Percentiles rank a stretch among this genome's conserved stretches.
Evolutionary conservation across 2,888 invertebrate species (phyloP).

Genomic region (Lepetodrilus schrolli): DNA sequence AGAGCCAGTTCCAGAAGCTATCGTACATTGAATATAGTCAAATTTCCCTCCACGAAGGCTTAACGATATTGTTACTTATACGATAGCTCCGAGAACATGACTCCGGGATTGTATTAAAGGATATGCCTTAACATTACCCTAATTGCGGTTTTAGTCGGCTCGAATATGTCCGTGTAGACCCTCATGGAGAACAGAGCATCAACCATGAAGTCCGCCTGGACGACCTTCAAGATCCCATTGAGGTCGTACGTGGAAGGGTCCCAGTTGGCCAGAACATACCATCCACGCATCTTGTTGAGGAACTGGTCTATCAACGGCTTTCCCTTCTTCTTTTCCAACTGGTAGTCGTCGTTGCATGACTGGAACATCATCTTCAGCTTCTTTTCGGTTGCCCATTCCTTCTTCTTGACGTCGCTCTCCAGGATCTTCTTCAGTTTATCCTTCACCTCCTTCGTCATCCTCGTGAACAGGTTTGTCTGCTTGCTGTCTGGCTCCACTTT

Average conservation of each 20-base stretch:
- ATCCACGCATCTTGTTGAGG: conserved; percentile 57
- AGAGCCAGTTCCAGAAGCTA: no score
- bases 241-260: conserved; percentile 51
- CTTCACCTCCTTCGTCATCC: conserved; percentile 54
- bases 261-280: conserved; percentile 60
- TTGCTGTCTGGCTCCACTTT: conserved; percentile 47
- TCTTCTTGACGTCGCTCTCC: conserved; percentile 41
- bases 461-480: conserved; percentile 46
- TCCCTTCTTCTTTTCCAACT: conserved; percentile 52
- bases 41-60: no score
- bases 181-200: conserved; percentile 50
- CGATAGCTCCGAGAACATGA: no score
- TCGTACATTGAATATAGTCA: no score
- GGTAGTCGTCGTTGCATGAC: conserved; percentile 77
- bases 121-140: no score
- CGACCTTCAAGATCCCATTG: conserved; percentile 53
- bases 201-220: conserved; percentile 63
- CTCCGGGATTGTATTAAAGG: no score
- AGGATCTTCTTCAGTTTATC: conserved; percentile 52
- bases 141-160: neutral
- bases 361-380: conserved; percentile 80
- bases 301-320: conserved; percentile 55
- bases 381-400: conserved; percentile 76
- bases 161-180: neutral
- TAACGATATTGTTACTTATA: no score